These are phyloP conservation scores for Drosophila pachea DNA, from an alignment of 1,140 invertebrate species.

Conservation along the genomic window DNA sequence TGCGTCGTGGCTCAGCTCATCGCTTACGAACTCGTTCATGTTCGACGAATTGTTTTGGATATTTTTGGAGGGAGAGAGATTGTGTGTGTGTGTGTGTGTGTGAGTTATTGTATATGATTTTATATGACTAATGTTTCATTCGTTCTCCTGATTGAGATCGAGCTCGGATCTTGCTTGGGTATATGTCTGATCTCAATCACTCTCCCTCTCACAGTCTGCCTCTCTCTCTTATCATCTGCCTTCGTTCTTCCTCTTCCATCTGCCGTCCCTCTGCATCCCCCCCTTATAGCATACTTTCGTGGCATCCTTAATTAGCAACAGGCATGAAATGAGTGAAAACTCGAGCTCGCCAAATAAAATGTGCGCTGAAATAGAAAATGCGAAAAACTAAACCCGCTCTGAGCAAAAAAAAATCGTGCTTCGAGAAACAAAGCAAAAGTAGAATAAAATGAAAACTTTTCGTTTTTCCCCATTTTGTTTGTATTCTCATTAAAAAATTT, in stretches of 20 bases:
- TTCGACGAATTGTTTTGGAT: no score
- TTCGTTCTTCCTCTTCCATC: neutral
- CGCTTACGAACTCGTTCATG: no score
- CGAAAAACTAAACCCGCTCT: conserved; percentile 17
- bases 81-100: no score
- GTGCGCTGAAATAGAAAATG: conserved; percentile 42
- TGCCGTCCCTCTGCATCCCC: neutral
- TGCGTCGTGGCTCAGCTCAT: no score
- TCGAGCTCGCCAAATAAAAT: conserved; percentile 34
- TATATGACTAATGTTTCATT: no score
- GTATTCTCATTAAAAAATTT: conserved; percentile 30
- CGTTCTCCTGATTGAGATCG: no score
- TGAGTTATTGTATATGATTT: no score
- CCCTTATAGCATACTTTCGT: conserved; percentile 30
- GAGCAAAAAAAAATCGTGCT: neutral
- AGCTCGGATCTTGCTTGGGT: no score
- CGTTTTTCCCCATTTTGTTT: conserved; percentile 30
- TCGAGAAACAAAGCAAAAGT: conserved; percentile 16
- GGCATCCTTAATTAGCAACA: conserved; percentile 36
- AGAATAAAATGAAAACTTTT: conserved; percentile 21
- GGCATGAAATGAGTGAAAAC: conserved; percentile 31
- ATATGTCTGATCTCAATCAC: no score
- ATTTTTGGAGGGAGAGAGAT: no score
- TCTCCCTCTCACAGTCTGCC: no score
- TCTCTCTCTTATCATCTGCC: neutral